Base-by-base conservation (phyloP, 2,797 vertebrate genomes). In the Xenops minutus region DNA sequence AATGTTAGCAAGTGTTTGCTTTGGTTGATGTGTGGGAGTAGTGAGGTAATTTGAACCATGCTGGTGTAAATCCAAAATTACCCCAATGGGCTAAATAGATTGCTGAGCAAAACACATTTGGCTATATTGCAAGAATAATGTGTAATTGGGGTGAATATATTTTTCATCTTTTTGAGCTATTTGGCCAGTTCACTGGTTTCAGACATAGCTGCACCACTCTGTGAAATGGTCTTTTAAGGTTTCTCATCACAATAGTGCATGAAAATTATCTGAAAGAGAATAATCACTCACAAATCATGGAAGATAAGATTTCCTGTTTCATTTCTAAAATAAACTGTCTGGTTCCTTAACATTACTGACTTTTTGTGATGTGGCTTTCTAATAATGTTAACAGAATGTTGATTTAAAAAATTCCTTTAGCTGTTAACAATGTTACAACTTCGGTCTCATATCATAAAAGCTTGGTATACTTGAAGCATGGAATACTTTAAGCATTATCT, bases 1-100 rank as follows among this genome's bases (percentile, higher is more conserved):
- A 95, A 87, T 92, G 87, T 92, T 95, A 95, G 77, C 67, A 22
- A 95, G 77, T 18, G 27, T 94, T 96, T 93, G 84, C 84, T 95
- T 79, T 89, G 81, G 81, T 74, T 86, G 56, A 43, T 54, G 61
- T 74, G 89, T 95, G 64, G 95, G 96, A 92, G 85, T 41, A 13
- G 68, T 95, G 94, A 95, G 93, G 91, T 94, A 95, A 95, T 95
- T 72, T 61, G 67, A 84, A 90, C 82, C 6, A 4, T 84, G n/a
- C 74, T 93, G 67, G 34, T 95, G 61, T 80, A 92, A 93, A 93
- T 93, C 64, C 64, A 89, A 82, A 95, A 89, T 91, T 93, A 89
- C 71, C 59, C 7, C 0, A 83, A 61, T 1, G 26, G 71, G n/a
- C 62, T 86, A 84, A 72, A 74, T 27, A 51, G 88, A 87, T 89